Conservation (phyloP, 2,888 invertebrate genomes). For the Cheilosia urbana region DNA sequence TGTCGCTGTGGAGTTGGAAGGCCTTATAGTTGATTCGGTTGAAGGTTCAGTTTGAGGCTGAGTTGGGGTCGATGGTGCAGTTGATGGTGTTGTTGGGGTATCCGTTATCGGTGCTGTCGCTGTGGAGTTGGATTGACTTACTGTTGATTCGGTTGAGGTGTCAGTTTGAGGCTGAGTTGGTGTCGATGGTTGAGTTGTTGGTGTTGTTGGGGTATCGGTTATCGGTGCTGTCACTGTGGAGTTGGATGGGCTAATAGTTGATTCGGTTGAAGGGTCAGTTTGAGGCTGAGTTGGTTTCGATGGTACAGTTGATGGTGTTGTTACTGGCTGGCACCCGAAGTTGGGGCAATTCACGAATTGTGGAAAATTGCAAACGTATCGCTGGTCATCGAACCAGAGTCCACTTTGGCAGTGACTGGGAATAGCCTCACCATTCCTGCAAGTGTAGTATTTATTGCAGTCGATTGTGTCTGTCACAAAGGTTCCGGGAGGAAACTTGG, state of each 20-base stretch:
- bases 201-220: neutral
- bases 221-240: neutral
- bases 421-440: neutral
- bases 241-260: neutral
- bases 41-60: neutral
- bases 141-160: neutral
- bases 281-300: neutral
- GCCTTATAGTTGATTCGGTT: too few species aligned
- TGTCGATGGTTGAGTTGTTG: neutral
- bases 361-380: slow-evolving; percentile 7
- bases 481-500: neutral
- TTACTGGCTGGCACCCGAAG: neutral
- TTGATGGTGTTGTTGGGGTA: too few species aligned
- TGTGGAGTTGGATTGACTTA: neutral
- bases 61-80: neutral
- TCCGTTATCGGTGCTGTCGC: neutral
- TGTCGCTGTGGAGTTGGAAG: too few species aligned
- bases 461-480: slow-evolving; percentile 6
- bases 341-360: slow-evolving; percentile 4
- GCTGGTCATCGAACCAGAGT: slow-evolving; percentile 24
- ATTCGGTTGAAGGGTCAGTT: neutral
- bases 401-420: neutral
- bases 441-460: slow-evolving; percentile 35
- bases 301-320: neutral
- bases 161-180: too few species aligned